Evolutionary conservation across 30 jellyfish, hydroid and myxozoan species (phyloP).

Genomic region (Catostylus mosaicus): DNA sequence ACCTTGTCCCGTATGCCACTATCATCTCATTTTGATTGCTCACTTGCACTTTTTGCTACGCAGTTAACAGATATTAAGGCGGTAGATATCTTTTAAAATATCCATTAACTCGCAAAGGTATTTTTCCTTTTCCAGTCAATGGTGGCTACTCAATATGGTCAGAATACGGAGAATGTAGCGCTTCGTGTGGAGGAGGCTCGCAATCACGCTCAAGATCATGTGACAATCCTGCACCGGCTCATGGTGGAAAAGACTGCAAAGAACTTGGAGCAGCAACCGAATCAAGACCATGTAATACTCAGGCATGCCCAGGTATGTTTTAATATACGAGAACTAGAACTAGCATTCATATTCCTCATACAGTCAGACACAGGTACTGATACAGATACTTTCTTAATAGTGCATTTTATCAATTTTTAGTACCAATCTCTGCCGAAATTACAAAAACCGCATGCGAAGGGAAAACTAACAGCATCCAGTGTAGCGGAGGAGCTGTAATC

Average conservation of each 20-base stretch:
- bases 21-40: too few relatives aligned
- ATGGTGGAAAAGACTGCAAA: slow-evolving; percentile 23
- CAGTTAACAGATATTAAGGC: neutral
- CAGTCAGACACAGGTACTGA: neutral
- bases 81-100: too few relatives aligned
- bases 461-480: neutral
- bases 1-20: too few relatives aligned
- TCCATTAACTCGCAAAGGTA: too few relatives aligned
- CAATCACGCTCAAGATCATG: slow-evolving; percentile 19
- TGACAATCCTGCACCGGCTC: slow-evolving; percentile 19
- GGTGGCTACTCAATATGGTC: slow-evolving; percentile 27
- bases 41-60: neutral
- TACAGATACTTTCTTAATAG: neutral
- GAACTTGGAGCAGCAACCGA: slow-evolving; percentile 17
- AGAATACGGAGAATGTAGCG: slow-evolving; percentile 16
- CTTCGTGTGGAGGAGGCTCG: slow-evolving; percentile 35
- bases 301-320: slow-evolving; percentile 26
- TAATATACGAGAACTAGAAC: too few relatives aligned
- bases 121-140: slow-evolving; percentile 15
- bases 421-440: slow-evolving; percentile 11
- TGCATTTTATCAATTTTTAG: too few relatives aligned
- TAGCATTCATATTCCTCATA: neutral
- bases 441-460: slow-evolving; percentile 4
- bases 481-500: neutral
- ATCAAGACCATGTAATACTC: neutral